Percentiles rank a stretch among this genome's conserved stretches.
Conservation (phyloP, 2,888 invertebrate genomes). For the Lithophane ornitopus region DNA sequence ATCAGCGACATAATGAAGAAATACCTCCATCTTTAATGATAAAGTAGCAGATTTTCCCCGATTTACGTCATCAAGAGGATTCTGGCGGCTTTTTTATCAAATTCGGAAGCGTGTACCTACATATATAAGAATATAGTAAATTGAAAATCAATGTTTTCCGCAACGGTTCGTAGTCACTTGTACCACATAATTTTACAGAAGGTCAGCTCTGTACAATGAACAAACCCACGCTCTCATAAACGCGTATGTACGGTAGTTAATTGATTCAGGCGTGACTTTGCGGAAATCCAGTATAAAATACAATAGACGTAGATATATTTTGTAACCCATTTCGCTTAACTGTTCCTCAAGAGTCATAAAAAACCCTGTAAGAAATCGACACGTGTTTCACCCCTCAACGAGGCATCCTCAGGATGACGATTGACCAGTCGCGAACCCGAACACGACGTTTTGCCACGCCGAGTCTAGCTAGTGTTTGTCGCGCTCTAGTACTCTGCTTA, state of each 20-base stretch:
- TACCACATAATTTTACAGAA: conserved; percentile 1
- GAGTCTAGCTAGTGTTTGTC: too few relatives aligned
- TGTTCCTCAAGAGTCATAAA: too few relatives aligned
- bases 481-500: too few relatives aligned
- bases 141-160: conserved; percentile 58
- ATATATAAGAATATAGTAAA: conserved; percentile 34
- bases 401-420: too few relatives aligned
- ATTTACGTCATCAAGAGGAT: conserved; percentile 28
- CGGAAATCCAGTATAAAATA: too few relatives aligned
- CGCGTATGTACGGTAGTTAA: background rate
- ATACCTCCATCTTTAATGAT: conserved; percentile 22
- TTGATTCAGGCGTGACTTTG: too few relatives aligned
- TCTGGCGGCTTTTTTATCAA: conserved; percentile 47
- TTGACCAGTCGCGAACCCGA: too few relatives aligned
- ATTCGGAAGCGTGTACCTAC: conserved; percentile 32
- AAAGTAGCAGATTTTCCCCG: conserved; percentile 24
- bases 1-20: conserved; percentile 36
- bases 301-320: too few relatives aligned
- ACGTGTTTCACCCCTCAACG: too few relatives aligned
- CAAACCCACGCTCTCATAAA: background rate
- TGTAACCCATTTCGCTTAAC: too few relatives aligned
- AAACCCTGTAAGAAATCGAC: too few relatives aligned
- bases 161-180: conserved; percentile 11
- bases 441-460: too few relatives aligned
- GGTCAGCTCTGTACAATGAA: background rate